phyloP scores from a whole-genome alignment of 2,888 invertebrate genomes.

The Phrixothrix hirtus region DNA sequence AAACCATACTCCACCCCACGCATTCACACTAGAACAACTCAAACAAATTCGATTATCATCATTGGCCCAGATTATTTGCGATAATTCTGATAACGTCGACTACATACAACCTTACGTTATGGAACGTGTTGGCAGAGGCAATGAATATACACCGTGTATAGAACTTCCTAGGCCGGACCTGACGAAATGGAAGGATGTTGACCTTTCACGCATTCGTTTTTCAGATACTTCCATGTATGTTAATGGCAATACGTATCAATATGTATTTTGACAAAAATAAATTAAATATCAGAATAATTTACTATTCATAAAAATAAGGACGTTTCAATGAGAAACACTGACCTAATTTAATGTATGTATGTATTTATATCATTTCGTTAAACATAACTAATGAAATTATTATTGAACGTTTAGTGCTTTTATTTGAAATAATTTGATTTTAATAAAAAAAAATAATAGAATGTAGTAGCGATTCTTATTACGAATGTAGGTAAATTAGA shows the following conservation, averaged over 20 bases:
- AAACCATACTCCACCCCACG: constrained; percentile 64
- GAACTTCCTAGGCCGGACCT: constrained; percentile 64
- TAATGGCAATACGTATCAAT: neutral
- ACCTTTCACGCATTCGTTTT: constrained; percentile 10
- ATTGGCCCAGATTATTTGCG: constrained; percentile 74
- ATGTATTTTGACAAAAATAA: neutral
- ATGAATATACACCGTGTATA: constrained; percentile 68
- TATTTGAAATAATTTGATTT: too few species aligned
- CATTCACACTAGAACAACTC: constrained; percentile 77
- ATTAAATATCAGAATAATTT: neutral
- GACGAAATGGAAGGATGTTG: constrained; percentile 60
- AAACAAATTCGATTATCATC: constrained; percentile 77
- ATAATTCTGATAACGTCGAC: constrained; percentile 70
- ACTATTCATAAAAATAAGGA: neutral
- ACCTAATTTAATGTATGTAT: constrained; percentile 16
- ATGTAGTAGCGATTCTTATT: too few species aligned
- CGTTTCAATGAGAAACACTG: neutral
- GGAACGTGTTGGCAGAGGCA: constrained; percentile 61
- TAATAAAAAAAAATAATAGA: too few species aligned
- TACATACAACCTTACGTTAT: constrained; percentile 70
- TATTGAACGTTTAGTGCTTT: too few species aligned
- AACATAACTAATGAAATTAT: too few species aligned
- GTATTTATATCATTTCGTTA: constrained; percentile 7
- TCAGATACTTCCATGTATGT: constrained; percentile 13
- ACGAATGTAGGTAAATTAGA: too few species aligned